A percentile compares a stretch with the other conserved stretches of the same genome.
Evolutionary conservation across 2,797 vertebrate genomes (phyloP).

Genomic region (Lates japonicus): DNA sequence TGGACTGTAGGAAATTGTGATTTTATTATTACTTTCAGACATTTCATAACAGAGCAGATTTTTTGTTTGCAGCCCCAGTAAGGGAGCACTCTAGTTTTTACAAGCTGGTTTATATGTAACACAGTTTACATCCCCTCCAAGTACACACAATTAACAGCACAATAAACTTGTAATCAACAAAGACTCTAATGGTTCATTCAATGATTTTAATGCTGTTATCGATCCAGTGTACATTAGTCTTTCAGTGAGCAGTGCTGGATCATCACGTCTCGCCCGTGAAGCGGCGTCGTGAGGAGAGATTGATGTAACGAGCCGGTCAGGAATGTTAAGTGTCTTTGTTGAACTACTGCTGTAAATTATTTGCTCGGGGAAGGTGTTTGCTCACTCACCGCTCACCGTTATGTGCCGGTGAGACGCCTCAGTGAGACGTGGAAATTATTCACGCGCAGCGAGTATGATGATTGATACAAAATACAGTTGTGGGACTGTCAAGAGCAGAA

Average conservation of each 20-base stretch:
- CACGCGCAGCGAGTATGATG: constrained; percentile 7
- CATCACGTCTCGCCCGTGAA: constrained; percentile 34
- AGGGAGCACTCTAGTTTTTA: constrained; percentile 13
- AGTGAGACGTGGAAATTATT: constrained; percentile 52
- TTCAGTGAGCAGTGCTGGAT: constrained; percentile 30
- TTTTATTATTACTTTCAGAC: neutral
- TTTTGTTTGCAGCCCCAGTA: neutral
- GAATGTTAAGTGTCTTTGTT: constrained; percentile 71
- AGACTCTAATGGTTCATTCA: constrained; percentile 64
- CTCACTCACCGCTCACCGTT: constrained; percentile 31
- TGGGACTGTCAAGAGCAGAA: constrained; percentile 47
- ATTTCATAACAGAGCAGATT: neutral
- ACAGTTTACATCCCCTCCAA: constrained; percentile 3
- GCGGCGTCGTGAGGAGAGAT: constrained; percentile 32
- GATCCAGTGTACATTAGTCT: constrained; percentile 71
- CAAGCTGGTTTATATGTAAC: constrained; percentile 3
- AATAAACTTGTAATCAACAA: constrained; percentile 64
- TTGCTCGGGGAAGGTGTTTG: constrained; percentile 54
- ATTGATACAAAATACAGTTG: too few relatives aligned
- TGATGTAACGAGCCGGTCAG: constrained; percentile 61
- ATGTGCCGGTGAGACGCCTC: constrained; percentile 18
- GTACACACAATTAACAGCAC: constrained; percentile 48
- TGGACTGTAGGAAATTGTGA: neutral
- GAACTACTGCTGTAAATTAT: constrained; percentile 72
- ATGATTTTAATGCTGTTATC: constrained; percentile 63